Evolutionary conservation across 1,140 invertebrate species (phyloP).

Genomic region (Lepidotrigona ventralis): DNA sequence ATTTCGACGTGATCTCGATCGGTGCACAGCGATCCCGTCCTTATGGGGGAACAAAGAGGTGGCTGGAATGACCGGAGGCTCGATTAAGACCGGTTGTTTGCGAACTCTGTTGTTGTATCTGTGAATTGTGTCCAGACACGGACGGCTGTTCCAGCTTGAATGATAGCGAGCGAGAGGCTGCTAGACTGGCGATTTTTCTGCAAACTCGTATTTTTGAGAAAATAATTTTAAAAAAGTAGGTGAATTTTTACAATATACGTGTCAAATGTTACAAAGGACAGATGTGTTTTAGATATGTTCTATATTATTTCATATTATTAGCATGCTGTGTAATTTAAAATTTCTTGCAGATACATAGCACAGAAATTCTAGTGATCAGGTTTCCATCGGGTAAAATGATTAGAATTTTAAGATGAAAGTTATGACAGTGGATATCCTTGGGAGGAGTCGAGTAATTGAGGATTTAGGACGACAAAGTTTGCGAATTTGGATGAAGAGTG

Average conservation of each 20-base stretch:
- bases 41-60: neutral
- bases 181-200: too few relatives aligned
- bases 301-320: too few relatives aligned
- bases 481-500: neutral
- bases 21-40: neutral
- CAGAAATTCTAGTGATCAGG: neutral
- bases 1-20: slow-evolving; percentile 17
- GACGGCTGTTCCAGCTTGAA: neutral
- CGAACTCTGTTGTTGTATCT: neutral
- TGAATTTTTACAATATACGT: too few relatives aligned
- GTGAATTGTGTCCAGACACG: neutral
- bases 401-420: neutral
- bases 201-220: too few relatives aligned
- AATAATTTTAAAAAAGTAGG: too few relatives aligned
- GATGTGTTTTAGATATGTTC: too few relatives aligned
- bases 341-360: too few relatives aligned
- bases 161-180: neutral
- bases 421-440: neutral
- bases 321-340: too few relatives aligned
- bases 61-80: neutral
- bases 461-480: neutral
- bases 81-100: slow-evolving; percentile 30
- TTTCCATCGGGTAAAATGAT: neutral
- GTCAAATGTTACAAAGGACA: too few relatives aligned
- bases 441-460: neutral